Conservation (phyloP, 2,113 vertebrate species). For the Tupaia tana region DNA sequence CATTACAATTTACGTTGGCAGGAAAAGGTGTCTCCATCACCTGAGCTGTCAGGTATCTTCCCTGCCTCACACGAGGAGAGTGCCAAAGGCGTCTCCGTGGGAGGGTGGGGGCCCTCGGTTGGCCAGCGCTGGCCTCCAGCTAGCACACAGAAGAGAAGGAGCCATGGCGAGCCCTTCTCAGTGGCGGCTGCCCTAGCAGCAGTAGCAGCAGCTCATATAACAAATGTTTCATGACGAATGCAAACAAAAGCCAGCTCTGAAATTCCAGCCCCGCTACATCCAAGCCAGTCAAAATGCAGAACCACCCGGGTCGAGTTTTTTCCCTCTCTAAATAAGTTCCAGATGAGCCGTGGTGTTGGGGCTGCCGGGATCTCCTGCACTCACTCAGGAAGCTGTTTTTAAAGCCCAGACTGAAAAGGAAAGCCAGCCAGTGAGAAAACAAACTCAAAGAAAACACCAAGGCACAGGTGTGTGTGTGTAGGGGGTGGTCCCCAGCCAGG, state of each 20-base stretch:
- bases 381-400: slow-evolving; percentile 78
- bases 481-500: slow-evolving; percentile 13
- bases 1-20: neutral
- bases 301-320: slow-evolving; percentile 72
- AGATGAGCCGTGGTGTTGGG: slow-evolving; percentile 82
- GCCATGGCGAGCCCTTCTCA: slow-evolving; percentile 70
- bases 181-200: slow-evolving; percentile 84
- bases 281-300: slow-evolving; percentile 83
- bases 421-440: slow-evolving; percentile 74
- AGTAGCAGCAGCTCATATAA: slow-evolving; percentile 86
- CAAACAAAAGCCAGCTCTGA: slow-evolving; percentile 87
- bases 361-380: slow-evolving; percentile 71
- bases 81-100: neutral
- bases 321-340: slow-evolving; percentile 85
- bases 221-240: slow-evolving; percentile 86
- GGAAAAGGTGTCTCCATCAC: rapidly evolving
- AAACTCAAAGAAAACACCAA: slow-evolving; percentile 62
- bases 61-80: neutral
- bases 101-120: slow-evolving; percentile 8
- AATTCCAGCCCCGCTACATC: slow-evolving; percentile 84
- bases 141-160: slow-evolving; percentile 47
- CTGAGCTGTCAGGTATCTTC: neutral
- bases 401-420: slow-evolving; percentile 77
- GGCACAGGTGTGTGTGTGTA: slow-evolving; percentile 67
- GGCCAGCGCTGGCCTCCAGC: slow-evolving; percentile 43